Evolutionary conservation across 2,113 vertebrate species (phyloP).

Genomic region (Platysteira castanea): DNA sequence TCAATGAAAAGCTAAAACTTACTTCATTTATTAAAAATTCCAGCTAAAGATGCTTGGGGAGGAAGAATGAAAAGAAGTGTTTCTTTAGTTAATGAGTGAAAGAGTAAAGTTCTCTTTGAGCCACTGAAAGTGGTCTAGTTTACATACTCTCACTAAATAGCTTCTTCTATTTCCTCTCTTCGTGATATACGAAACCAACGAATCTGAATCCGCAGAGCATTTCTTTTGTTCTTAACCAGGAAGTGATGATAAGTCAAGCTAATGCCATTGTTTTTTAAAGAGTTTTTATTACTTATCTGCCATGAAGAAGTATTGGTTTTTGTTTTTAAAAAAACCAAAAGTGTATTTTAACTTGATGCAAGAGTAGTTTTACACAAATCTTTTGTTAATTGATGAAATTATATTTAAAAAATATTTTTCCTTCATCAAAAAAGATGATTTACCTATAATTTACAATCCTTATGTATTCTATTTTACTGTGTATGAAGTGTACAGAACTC

Average conservation of each 20-base stretch:
- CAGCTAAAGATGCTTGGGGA: not conserved
- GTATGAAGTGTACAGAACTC: not conserved
- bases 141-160: not conserved
- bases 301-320: not conserved
- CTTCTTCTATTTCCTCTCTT: not conserved
- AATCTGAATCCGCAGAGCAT: not conserved
- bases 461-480: not conserved
- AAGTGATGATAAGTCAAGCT: not conserved
- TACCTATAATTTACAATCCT: not conserved
- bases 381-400: not conserved
- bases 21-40: not conserved
- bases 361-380: not conserved
- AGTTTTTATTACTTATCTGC: not conserved
- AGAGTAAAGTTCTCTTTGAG: not conserved
- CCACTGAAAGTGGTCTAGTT: not conserved
- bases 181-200: not conserved
- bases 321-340: not conserved
- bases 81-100: not conserved
- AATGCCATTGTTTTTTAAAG: not conserved
- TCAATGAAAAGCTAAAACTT: not conserved
- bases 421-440: not conserved
- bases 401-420: not conserved
- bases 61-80: not conserved
- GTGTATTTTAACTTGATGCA: not conserved
- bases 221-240: not conserved